Percentiles rank a stretch among this genome's conserved stretches.
These are phyloP conservation scores for Hypotaenidia okinawae DNA, from an alignment of 2,797 vertebrate genomes.

Conservation along the genomic window DNA sequence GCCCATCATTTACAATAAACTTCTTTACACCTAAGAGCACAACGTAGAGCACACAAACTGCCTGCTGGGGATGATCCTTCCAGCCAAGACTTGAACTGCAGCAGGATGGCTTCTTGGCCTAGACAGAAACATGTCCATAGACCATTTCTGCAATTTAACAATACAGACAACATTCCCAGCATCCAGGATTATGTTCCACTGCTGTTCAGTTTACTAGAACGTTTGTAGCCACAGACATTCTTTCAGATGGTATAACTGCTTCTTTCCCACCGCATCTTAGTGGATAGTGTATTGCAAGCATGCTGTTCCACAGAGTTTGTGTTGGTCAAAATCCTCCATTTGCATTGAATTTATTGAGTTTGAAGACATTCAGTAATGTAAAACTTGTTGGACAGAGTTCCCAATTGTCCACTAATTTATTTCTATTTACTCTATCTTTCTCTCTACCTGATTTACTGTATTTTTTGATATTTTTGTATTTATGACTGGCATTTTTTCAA, in stretches of 20 bases:
- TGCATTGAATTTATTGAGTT: neutral
- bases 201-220: neutral
- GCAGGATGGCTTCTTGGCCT: neutral
- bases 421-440: neutral
- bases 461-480: no score
- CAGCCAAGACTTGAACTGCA: neutral
- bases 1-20: neutral
- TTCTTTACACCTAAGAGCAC: neutral
- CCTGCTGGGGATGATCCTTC: neutral
- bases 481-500: neutral
- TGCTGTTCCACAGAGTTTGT: neutral
- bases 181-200: neutral
- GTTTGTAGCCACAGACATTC: neutral
- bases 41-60: fast-evolving
- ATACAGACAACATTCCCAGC: neutral
- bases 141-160: neutral
- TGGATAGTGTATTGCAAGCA: neutral
- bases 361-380: neutral
- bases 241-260: neutral
- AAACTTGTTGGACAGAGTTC: neutral
- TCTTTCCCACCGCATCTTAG: neutral
- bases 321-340: neutral
- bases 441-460: no score
- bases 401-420: neutral
- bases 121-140: neutral